Base-by-base conservation (phyloP, 1,140 invertebrate genomes). In the Tribolium madens region DNA sequence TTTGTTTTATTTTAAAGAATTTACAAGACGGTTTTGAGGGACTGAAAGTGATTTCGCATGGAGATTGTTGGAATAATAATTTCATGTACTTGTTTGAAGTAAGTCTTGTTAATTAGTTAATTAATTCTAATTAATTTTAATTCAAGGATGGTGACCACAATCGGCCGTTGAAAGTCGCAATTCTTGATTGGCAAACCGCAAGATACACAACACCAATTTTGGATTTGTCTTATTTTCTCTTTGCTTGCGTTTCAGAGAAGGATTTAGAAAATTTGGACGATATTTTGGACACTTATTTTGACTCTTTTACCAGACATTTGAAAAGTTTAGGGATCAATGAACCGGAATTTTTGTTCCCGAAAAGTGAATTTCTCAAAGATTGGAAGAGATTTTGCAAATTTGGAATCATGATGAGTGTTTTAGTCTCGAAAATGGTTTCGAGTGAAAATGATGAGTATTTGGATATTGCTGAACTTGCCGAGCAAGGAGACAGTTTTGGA, bases 181-280 rank as follows among this genome's bases (percentile, higher is more conserved):
- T 79, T 26, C 76, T 91, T n/a, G 91, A 91, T 77, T 89, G 88
- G 83, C 90, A 91, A 81, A 80, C 90, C 4, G 83, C 86, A 13
- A 83, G 88, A 3, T 88, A 87, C 71, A 86, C 87, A 1, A 90
- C 90, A 2, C 90, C 90, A 6, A 86, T 89, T 0, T 86, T 87
- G 0, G 90, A 91, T 75, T 77, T 91, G 52, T 86, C 87, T 0
- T 89, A 90, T 77, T 89, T 88, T 72, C 82, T 91, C 1, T 90
- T 88, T 76, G 87, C 86, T 77, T 87, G 87, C 69, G 87, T 89
- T 0, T 86, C 88, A 13, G 79, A 85, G 68, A 77, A 85, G 7
- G 85, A 90, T 17, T 83, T 88, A 10, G 74, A 81, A 15, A 73
- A 84, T 77, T 88, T 88, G 47, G 78, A 88, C 6, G 64, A 83